phyloP scores from a whole-genome alignment of 2,113 vertebrate genomes.

The Centropristis striata region DNA sequence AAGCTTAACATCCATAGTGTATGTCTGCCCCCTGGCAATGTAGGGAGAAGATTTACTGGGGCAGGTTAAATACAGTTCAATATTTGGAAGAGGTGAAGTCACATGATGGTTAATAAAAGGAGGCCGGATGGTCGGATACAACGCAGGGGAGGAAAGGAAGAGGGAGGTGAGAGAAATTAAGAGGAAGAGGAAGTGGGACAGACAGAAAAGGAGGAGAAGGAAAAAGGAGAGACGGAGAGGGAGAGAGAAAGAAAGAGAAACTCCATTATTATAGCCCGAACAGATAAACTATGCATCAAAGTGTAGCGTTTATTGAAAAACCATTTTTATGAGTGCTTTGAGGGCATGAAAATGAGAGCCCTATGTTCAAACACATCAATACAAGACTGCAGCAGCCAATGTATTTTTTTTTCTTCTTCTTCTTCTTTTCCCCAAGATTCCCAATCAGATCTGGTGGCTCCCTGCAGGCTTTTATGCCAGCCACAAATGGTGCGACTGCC shows the following conservation, averaged over 20 bases:
- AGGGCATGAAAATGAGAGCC: conserved; percentile 77
- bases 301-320: conserved; percentile 73
- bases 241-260: conserved; percentile 28
- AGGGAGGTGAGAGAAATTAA: not conserved
- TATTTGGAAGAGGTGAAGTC: conserved; percentile 48
- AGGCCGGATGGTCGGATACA: conserved; percentile 11
- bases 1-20: conserved; percentile 73
- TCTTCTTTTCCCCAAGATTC: conserved; percentile 72
- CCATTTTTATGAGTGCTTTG: conserved; percentile 73
- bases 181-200: conserved; percentile 18
- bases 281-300: conserved; percentile 77
- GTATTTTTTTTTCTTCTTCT: conserved; percentile 23
- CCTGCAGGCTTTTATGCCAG: conserved; percentile 84
- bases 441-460: conserved; percentile 83
- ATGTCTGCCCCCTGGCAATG: conserved; percentile 49
- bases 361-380: conserved; percentile 77
- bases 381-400: conserved; percentile 64
- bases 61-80: conserved; percentile 70
- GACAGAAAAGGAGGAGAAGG: conserved; percentile 6
- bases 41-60: conserved; percentile 64
- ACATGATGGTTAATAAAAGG: conserved; percentile 53
- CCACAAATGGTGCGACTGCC: conserved; percentile 80
- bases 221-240: not conserved
- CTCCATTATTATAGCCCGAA: conserved; percentile 63
- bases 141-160: not conserved